Percentiles rank a stretch among this genome's conserved stretches.
Evolutionary conservation across 2,888 invertebrate species (phyloP).

Genomic region (Eristalinus sepulchralis): DNA sequence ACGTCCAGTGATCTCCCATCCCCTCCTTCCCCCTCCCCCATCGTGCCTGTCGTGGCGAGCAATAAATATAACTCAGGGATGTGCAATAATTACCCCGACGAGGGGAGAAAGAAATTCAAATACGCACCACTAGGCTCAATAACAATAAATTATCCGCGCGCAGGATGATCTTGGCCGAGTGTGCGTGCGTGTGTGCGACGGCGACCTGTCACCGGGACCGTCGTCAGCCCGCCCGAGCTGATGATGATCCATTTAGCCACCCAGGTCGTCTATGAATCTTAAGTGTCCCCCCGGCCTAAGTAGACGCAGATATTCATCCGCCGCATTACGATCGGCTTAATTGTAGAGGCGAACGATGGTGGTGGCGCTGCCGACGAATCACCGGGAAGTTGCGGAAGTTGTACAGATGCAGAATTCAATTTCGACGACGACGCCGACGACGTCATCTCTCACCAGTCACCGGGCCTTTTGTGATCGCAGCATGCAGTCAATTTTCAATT

Average conservation of each 20-base stretch:
- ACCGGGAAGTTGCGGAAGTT: conserved; percentile 44
- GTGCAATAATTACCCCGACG: conserved; percentile 65
- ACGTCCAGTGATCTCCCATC: not conserved
- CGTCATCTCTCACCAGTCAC: not conserved
- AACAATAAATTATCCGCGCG: conserved; percentile 58
- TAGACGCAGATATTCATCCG: conserved; percentile 62
- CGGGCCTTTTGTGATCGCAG: conserved; percentile 54
- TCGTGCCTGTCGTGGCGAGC: conserved; percentile 14
- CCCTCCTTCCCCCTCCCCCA: not conserved
- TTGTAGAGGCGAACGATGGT: not conserved
- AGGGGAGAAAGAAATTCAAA: conserved; percentile 39
- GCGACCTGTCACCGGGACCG: conserved; percentile 31
- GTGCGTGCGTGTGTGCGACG: not conserved
- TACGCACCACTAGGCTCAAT: conserved; percentile 39
- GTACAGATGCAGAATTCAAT: not conserved
- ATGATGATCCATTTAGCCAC: conserved; percentile 67
- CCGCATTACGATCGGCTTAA: conserved; percentile 44
- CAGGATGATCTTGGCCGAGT: not conserved
- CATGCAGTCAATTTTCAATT: conserved; percentile 69
- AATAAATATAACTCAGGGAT: conserved; percentile 66
- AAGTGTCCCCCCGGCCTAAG: conserved; percentile 40
- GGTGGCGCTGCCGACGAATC: conserved; percentile 25
- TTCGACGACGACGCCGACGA: conserved; percentile 19
- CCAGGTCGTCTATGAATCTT: conserved; percentile 55
- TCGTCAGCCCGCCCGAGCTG: not conserved